phyloP scores from a whole-genome alignment of 2,888 invertebrate genomes.

The Oasisia sp. region DNA sequence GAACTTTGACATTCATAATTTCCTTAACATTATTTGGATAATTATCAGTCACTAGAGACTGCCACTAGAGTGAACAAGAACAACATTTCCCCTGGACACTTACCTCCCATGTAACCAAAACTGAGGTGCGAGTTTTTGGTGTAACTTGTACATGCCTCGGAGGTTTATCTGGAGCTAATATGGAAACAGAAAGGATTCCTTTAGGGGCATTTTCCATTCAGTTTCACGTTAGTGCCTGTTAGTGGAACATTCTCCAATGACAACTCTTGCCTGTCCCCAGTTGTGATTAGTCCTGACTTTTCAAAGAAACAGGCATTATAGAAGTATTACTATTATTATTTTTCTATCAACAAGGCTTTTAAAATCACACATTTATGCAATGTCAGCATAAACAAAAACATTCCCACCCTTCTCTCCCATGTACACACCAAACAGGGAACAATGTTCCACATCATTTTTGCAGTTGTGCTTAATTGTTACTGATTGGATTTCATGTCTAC shows the following conservation, averaged over 20 bases:
- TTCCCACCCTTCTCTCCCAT: too few species aligned
- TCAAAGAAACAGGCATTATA: not conserved
- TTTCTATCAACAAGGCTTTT: not conserved
- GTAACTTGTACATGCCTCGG: conserved; percentile 86
- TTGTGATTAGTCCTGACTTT: too few species aligned
- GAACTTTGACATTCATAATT: too few species aligned
- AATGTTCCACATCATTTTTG: too few species aligned
- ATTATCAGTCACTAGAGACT: too few species aligned
- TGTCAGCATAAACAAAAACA: not conserved
- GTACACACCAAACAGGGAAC: too few species aligned
- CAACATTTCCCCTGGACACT: not conserved
- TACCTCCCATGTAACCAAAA: conserved; percentile 89
- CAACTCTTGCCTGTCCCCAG: not conserved
- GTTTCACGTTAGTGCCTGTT: not conserved
- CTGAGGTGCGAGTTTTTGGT: conserved; percentile 93
- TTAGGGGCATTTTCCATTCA: not conserved
- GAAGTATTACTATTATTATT: not conserved
- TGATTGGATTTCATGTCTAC: too few species aligned
- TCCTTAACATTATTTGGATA: too few species aligned
- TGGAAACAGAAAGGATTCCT: conserved; percentile 42
- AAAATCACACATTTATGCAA: not conserved
- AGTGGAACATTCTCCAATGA: not conserved
- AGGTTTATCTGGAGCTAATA: conserved; percentile 83
- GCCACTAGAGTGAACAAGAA: too few species aligned
- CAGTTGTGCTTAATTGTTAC: too few species aligned